phyloP scores from a whole-genome alignment of 2,797 vertebrate genomes.

The Molossus alvarezi region DNA sequence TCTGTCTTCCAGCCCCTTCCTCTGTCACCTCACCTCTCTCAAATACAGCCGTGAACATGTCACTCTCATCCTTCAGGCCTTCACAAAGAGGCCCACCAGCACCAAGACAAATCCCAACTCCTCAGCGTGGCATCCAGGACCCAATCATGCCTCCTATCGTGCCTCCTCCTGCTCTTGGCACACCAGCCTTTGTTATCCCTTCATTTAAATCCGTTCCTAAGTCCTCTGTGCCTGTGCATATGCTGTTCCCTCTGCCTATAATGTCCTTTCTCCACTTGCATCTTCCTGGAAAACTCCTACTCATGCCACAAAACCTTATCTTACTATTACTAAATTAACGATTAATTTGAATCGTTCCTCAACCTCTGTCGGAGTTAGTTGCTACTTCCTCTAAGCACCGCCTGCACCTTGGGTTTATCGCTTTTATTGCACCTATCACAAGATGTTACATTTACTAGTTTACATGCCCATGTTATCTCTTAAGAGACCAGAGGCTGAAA shows the following conservation, averaged over 20 bases:
- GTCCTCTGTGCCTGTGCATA: neutral
- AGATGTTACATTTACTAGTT: neutral
- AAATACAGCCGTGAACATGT: neutral
- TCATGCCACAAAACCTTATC: constrained; percentile 6
- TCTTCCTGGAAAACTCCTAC: constrained; percentile 1
- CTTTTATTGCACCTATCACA: neutral
- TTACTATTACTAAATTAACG: neutral
- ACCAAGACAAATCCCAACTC: neutral
- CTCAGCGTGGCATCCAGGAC: neutral
- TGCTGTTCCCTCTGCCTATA: neutral
- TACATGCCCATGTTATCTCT: neutral
- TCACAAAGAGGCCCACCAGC: neutral
- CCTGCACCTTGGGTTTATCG: neutral
- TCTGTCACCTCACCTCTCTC: neutral
- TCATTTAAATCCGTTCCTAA: neutral
- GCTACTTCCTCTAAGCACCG: neutral
- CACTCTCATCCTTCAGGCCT: neutral
- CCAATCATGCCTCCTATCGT: accelerated
- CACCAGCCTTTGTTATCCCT: neutral
- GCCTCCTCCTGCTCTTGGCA: neutral
- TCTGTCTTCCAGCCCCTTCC: neutral
- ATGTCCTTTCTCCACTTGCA: neutral
- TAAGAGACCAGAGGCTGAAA: neutral
- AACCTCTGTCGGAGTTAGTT: neutral
- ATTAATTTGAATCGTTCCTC: neutral